These are phyloP conservation scores for Thalassaphorura encarpata DNA, from an alignment of 1,140 invertebrate genomes.

Conservation along the genomic window DNA sequence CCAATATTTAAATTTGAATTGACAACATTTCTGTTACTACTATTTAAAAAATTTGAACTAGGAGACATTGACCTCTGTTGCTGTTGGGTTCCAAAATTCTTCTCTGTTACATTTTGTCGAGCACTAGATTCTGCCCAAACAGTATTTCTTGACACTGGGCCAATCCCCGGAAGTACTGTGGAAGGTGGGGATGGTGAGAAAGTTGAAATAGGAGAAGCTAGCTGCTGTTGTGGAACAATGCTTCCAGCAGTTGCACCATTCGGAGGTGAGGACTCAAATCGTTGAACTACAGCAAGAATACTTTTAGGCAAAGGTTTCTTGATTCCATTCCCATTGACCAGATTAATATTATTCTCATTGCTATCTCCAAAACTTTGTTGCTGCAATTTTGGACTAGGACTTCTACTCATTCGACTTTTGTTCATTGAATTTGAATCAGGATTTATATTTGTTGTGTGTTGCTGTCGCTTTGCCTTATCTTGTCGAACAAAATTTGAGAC, in stretches of 20 bases:
- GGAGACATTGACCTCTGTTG: not conserved
- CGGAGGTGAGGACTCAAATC: conserved; percentile 22
- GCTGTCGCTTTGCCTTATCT: conserved; percentile 25
- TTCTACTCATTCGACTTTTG: not conserved
- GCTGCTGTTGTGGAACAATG: too few relatives aligned
- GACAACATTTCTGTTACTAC: not conserved
- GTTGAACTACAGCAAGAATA: conserved; percentile 30
- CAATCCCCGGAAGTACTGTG: not conserved
- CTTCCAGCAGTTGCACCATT: too few relatives aligned
- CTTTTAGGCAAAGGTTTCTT: conserved; percentile 31
- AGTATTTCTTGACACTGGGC: not conserved
- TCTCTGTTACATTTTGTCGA: not conserved
- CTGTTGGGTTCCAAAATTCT: too few relatives aligned
- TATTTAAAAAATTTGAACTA: not conserved
- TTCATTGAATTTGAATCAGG: not conserved
- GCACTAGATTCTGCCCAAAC: not conserved
- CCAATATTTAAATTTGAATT: not conserved
- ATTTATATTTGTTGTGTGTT: too few relatives aligned
- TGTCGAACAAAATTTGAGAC: conserved; percentile 29
- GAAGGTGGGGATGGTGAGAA: not conserved
- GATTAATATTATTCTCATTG: conserved; percentile 4
- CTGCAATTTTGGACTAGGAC: not conserved
- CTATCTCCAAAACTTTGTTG: too few relatives aligned
- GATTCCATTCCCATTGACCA: too few relatives aligned
- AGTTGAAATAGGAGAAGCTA: not conserved